Conservation (phyloP, 2,113 vertebrate genomes). For the Istiophorus platypterus region DNA sequence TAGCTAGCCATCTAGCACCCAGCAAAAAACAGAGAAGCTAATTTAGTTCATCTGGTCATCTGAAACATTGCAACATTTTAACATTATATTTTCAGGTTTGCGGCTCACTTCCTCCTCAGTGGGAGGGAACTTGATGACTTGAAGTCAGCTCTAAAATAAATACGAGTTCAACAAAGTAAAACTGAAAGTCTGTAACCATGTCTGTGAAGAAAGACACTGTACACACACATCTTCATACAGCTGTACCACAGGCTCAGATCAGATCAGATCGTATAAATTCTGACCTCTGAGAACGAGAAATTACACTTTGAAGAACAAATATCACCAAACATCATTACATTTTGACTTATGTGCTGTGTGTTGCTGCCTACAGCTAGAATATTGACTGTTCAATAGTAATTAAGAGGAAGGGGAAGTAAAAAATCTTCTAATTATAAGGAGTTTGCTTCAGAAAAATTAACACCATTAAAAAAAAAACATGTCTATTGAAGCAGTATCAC, state of each 20-base stretch:
- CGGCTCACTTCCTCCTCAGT: constrained; percentile 54
- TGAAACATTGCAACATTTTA: constrained; percentile 1
- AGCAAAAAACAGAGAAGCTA: not conserved
- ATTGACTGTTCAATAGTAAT: not conserved
- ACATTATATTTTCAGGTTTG: constrained; percentile 11
- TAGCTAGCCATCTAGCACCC: not conserved
- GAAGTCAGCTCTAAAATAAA: constrained; percentile 51
- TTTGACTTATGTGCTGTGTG: not conserved
- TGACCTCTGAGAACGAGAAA: not conserved
- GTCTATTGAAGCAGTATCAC: constrained; percentile 2
- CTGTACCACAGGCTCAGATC: not conserved
- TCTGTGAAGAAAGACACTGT: not conserved
- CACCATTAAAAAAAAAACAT: constrained; percentile 11
- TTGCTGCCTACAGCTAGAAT: not conserved
- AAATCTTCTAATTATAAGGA: constrained; percentile 2
- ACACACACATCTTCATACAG: constrained; percentile 3
- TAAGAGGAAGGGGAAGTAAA: not conserved
- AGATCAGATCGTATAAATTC: not conserved
- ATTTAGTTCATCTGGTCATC: not conserved
- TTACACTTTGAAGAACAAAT: not conserved
- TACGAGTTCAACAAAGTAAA: constrained; percentile 15
- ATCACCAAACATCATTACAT: not conserved
- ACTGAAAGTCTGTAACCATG: not conserved
- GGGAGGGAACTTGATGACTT: constrained; percentile 22
- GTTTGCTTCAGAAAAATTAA: constrained; percentile 1